Evolutionary conservation across 2,888 invertebrate genomes (phyloP).

Genomic region (Dryobotodes eremita): DNA sequence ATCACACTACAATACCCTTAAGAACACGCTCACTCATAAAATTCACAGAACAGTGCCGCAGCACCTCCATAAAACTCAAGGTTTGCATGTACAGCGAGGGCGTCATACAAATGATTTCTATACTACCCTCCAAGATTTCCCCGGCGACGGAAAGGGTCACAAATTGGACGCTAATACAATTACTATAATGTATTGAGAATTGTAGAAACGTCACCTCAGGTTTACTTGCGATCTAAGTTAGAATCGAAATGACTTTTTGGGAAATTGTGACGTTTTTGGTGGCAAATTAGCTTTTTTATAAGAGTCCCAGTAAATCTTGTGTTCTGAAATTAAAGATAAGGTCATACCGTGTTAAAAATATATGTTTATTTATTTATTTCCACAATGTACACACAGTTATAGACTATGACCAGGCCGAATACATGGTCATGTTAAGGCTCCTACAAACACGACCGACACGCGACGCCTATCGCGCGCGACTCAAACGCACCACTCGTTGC

Average conservation of each 20-base stretch:
- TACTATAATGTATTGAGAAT: conserved; percentile 50
- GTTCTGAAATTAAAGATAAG: no score
- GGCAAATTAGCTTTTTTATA: no score
- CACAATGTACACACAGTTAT: no score
- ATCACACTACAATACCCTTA: neutral
- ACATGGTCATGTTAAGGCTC: no score
- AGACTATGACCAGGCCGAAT: no score
- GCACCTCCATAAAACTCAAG: conserved; percentile 33
- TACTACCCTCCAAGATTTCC: conserved; percentile 57
- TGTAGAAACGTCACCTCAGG: conserved; percentile 28
- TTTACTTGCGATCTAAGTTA: neutral
- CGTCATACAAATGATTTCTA: conserved; percentile 61
- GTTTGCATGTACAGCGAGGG: conserved; percentile 17
- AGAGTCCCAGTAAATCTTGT: no score
- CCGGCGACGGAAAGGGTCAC: conserved; percentile 60
- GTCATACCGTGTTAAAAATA: no score
- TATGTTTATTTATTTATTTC: no score
- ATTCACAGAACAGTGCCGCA: conserved; percentile 28
- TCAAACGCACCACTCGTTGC: no score
- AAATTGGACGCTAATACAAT: conserved; percentile 58
- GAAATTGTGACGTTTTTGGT: neutral
- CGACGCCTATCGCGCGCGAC: no score
- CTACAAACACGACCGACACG: no score
- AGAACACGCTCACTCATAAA: conserved; percentile 17
- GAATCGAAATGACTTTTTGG: neutral